Base-by-base conservation (phyloP, 2,888 invertebrate species). In the Drosophila mulleri region DNA sequence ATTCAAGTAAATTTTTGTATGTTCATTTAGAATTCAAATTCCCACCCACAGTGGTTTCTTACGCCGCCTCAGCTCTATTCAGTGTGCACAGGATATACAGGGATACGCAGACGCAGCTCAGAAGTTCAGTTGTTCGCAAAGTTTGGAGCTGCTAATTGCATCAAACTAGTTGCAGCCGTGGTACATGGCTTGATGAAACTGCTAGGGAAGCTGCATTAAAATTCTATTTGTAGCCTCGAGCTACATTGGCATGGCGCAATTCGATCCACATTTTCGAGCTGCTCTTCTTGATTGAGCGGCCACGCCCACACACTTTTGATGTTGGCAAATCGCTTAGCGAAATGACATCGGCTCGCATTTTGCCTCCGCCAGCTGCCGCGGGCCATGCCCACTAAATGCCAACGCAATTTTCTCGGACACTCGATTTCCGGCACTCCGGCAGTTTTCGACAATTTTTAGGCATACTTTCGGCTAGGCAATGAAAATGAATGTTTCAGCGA, bases 391-490 rank as follows among this genome's bases (percentile, higher is more conserved):
- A 50, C 18, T 35, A 20, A 62, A 37, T 63, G 12, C 53, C 58
- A 53, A 37, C 48, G 48, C 64, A 29, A 67, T 58, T 80, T 53
- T 47, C 57, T 47, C 12, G 54, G 68, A 58, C 56, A 71, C 67
- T 67, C 71, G 65, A 77, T 76, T 70, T 80, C 58, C 57, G 58
- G 20, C 58, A 32, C 16, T 39, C n/a, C 6, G 26, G 35, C 48
- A 70, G 61, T 71, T 72, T 72, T 87, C 39, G 18, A 35, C 45
- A 67, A 67, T 72, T 71, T 87, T 67, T 64, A 59, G 71, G 68
- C 64, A 80, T 60, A 69, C 60, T 77, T 80, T 64, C n/a, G 16
- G 42, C 18, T 3, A 23, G 75, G 67, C 68, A 42, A 44, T 48
- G 68, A 48, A 64, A 79, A 65, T 68, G 62, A 83, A 58, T 77